These are phyloP conservation scores for Lutjanus argentimaculatus DNA, from an alignment of 2,797 vertebrate species.

Conservation along the genomic window DNA sequence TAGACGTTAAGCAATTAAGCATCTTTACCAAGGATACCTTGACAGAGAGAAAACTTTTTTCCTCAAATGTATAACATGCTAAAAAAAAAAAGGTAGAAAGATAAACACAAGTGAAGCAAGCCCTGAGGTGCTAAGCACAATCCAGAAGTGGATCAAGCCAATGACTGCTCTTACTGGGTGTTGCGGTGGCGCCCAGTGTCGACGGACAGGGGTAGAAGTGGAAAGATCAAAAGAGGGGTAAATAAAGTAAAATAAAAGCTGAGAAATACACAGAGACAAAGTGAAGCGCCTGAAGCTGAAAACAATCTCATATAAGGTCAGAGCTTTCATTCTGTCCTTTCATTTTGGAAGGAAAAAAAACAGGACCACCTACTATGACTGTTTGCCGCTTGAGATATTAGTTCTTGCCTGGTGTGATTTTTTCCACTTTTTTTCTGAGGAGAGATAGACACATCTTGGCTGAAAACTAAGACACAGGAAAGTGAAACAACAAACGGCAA, in stretches of 20 bases:
- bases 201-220: constrained; percentile 36
- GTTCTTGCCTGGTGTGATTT: constrained; percentile 54
- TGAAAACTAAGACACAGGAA: constrained; percentile 34
- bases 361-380: constrained; percentile 65
- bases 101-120: constrained; percentile 37
- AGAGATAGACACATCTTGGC: constrained; percentile 34
- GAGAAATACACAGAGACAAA: constrained; percentile 66
- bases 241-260: constrained; percentile 68
- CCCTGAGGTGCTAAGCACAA: constrained; percentile 12
- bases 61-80: constrained; percentile 15
- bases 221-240: constrained; percentile 61
- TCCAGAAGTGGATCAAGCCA: constrained; percentile 48
- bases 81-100: constrained; percentile 13
- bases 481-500: constrained; percentile 31
- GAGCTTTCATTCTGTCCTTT: constrained; percentile 69
- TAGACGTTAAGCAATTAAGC: constrained; percentile 4
- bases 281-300: constrained; percentile 61
- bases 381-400: constrained; percentile 63
- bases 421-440: not conserved
- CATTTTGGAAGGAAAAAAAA: constrained; percentile 57
- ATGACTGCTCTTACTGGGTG: constrained; percentile 14
- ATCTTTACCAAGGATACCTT: constrained; percentile 6
- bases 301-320: constrained; percentile 73
- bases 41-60: constrained; percentile 7
- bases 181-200: not conserved